Evolutionary conservation across 23 tunicate species (phyloP), one percentile per base, ranked within the genome.

Genomic region (Pegea sp.): DNA sequence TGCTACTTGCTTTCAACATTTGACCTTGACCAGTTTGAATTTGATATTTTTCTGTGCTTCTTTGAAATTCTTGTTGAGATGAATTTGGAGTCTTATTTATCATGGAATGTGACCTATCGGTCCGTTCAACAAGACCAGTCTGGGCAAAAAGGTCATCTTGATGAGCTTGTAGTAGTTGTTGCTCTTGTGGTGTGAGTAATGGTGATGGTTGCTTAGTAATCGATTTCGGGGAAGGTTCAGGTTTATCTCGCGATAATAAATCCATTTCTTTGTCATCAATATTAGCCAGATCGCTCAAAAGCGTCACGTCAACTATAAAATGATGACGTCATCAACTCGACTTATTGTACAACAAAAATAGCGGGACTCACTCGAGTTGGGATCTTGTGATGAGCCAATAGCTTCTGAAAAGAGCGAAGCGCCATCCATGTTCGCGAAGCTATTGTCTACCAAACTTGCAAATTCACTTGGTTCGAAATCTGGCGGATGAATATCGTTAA

Each of bases 331-430:
- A n/a, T n/a, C n/a, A n/a, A n/a, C n/a, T n/a, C n/a, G n/a, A n/a
- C n/a, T n/a, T n/a, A n/a, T n/a, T n/a, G 33, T 48, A 56, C 67
- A 26, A 11, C n/a, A 42, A 13, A 33, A n/a, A n/a, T 50, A 50
- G 7, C 11, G 16, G 16, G 46, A 38, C 16, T 11, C 16, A 38
- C 46, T 8, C 0, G 59, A 44, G 0, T 81, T 29, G 46, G 53
- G 72, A 46, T 80, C 93, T 3, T 66, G 72, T 24, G 42, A 48
- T 18, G 53, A 65, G 43, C 48, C 69, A 26, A 80, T 61, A 0
- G 72, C 80, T 44, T 80, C 93, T 18, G 74, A 59, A 52, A 80
- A 80, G 16, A 78, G 56, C 3, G 72, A 67, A 25, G 92, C 93
- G 22, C 72, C 79, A 29, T 66, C 93, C 26, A 77, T 77, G 33